Evolutionary conservation across 2,113 vertebrate species (phyloP), one percentile per base, ranked within the genome.

Genomic region (Porphyrio hochstetteri): DNA sequence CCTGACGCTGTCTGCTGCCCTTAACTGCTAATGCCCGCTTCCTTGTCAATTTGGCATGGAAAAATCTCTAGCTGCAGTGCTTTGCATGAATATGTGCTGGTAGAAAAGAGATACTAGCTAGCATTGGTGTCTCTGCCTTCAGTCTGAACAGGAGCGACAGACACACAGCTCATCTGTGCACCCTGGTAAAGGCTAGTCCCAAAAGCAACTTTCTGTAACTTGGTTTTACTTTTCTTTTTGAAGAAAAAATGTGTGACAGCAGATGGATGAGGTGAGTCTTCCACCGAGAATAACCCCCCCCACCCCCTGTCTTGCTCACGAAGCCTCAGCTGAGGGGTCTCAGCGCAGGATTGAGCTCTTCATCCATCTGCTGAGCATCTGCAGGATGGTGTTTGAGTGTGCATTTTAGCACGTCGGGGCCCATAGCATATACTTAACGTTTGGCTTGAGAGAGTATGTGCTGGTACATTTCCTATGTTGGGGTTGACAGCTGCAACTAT

Each of bases 91-190:
- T 46, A 52, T 29, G 23, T 38, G 36, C 31, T 15, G 17, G 6
- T 10, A 28, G n/a, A 36, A 28, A 70, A 83, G 50, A 38, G 23
- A 29, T 23, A 14, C 21, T 35, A 29, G 5, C 18, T 27, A 19
- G 16, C 44, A 46, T 46, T 18, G 27, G 21, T 85, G 16, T 81
- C 53, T 72, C 61, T 72, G 65, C 27, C 9, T 38, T 15, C 38
- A 23, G 38, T 36, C 38, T 71, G 31, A 87, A n/a, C 0, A 0
- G 36, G 2, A 75, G 5, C 5, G 70, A 46, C n/a, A 87, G n/a
- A n/a, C 82, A 50, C 19, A 53, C 44, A 74, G 27, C 2, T 7
- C 17, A 13, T n/a, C 64, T 20, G 2, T 64, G 35, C 13, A 57
- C 24, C 2, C n/a, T 9, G 4, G n/a, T 13, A 57, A 72, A 13